phyloP scores from a whole-genome alignment of 2,113 vertebrate species.

The Chinchilla lanigera region DNA sequence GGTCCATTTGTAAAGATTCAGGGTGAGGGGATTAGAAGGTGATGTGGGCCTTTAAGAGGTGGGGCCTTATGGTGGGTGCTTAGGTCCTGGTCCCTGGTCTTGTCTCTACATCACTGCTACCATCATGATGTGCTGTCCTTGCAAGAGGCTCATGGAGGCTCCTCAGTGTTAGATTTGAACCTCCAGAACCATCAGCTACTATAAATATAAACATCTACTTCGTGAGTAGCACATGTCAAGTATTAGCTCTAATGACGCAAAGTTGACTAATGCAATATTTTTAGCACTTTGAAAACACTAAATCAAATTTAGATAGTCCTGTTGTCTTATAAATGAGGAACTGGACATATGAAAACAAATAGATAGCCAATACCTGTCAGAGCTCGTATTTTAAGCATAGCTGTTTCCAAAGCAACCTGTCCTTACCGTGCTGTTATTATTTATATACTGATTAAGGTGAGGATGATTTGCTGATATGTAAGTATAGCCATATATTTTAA shows the following conservation, averaged over 20 bases:
- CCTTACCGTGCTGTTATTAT: background rate
- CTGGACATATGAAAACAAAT: background rate
- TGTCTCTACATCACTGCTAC: background rate
- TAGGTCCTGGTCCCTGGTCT: background rate
- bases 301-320: background rate
- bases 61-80: background rate
- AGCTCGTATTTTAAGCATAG: background rate
- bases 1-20: background rate
- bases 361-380: background rate
- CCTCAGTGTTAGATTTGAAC: background rate
- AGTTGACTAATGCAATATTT: background rate
- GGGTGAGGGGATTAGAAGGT: background rate
- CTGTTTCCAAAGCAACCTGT: background rate
- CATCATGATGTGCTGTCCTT: background rate
- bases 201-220: background rate
- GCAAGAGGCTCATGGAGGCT: background rate
- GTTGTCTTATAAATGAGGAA: slow-evolving; percentile 5
- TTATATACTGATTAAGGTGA: background rate
- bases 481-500: background rate
- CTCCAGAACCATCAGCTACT: background rate
- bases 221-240: background rate
- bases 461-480: background rate
- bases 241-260: background rate
- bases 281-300: background rate
- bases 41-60: background rate